Evolutionary conservation across 2,888 invertebrate species (phyloP).

Genomic region (Ferrisia virgata): DNA sequence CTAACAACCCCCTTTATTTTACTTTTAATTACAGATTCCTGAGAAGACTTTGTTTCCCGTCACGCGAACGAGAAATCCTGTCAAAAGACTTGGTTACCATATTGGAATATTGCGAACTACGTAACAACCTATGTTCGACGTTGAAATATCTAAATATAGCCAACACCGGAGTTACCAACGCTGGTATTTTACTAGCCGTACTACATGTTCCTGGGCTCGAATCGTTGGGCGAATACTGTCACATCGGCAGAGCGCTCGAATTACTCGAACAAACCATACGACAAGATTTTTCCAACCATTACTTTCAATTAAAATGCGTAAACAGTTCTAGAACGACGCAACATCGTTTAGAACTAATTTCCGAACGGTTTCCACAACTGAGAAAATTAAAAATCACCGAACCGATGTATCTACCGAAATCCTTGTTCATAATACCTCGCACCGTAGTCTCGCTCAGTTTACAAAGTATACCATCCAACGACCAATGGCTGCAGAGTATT

Average conservation of each 20-base stretch:
- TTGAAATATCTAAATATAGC: conserved; percentile 54
- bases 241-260: conserved; percentile 54
- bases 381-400: conserved; percentile 54
- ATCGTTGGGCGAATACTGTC: conserved; percentile 54
- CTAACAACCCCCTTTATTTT: background rate
- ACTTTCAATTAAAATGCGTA: conserved; percentile 53
- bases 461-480: conserved; percentile 53
- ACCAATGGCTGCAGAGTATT: conserved; percentile 53
- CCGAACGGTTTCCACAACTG: conserved; percentile 53
- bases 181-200: conserved; percentile 54
- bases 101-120: conserved; percentile 53
- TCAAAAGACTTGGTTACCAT: conserved; percentile 48
- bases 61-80: background rate
- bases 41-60: conserved; percentile 26
- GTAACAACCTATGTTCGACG: conserved; percentile 54
- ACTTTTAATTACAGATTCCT: conserved; percentile 30
- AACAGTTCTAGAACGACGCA: conserved; percentile 53
- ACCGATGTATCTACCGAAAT: conserved; percentile 54
- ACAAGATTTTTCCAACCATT: conserved; percentile 48
- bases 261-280: conserved; percentile 51
- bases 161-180: conserved; percentile 54
- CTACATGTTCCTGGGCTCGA: conserved; percentile 54
- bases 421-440: conserved; percentile 52
- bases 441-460: conserved; percentile 53
- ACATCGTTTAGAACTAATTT: conserved; percentile 53